Evolutionary conservation across 2,888 invertebrate species (phyloP), one percentile per base, ranked within the genome.

Genomic region (Torymus auratus): DNA sequence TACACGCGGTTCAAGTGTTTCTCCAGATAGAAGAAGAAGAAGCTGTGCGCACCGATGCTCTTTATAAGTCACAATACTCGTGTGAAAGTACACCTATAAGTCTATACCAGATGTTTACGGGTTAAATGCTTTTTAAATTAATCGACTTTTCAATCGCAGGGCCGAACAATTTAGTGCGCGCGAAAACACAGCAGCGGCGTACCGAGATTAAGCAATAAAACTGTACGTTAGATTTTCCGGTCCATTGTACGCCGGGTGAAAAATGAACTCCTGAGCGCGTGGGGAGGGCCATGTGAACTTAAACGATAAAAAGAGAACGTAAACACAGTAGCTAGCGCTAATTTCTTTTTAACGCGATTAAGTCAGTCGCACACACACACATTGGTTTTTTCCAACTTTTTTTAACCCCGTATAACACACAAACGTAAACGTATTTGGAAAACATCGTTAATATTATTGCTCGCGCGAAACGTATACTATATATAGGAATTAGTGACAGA

Each of bases 401-500:
- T 41, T 41, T 7, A 41, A 41, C 41, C 41, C 41, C 7, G 7
- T 41, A 41, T 7, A 41, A 41, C 7, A 7, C 7, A 41, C 7
- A 28, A 3, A 28, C 28, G 3, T 28, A 28, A 5, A 28, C 28
- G 28, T 28, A 28, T 5, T 41, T 41, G 7, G 41, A 41, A 41
- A 41, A 17, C 23, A 52, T 79, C 73, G 73, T 79, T 74, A 74
- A 79, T 79, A 15, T 56, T 65, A 69, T 62, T 56, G 52, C 15
- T 4, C 13, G 15, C 41, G 3, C 55, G 15, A 56, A 55, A 55
- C 28, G 12, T 14, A n/a, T n/a, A n/a, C n/a, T 15, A 13, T 17
- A 64, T 5, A 58, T 50, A 17, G 11, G 50, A 69, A 79, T 79
- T 79, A 79, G 79, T 79, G 70, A 74, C 73, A 78, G 73, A 60